phyloP scores from a whole-genome alignment of 2,113 vertebrate species.

The Ellobius talpinus region DNA sequence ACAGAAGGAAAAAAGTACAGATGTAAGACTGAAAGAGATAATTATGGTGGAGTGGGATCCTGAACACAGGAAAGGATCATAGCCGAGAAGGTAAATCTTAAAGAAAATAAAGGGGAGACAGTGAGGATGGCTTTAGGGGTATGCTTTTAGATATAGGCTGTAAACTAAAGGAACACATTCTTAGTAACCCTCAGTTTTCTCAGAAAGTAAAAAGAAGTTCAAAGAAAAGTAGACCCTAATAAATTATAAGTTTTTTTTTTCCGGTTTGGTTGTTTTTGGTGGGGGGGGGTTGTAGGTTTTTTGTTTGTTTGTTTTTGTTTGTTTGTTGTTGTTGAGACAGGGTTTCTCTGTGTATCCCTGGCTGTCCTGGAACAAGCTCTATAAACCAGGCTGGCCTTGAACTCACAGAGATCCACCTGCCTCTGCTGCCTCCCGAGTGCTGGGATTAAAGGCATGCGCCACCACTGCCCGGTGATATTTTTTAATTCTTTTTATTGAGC shows the following conservation, averaged over 20 bases:
- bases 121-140: not conserved
- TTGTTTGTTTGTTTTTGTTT: too few species aligned
- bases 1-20: not conserved
- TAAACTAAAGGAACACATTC: slow-evolving; percentile 36
- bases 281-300: too few species aligned
- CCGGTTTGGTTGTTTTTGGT: too few species aligned
- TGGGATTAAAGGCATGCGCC: too few species aligned
- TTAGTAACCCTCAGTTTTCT: slow-evolving; percentile 33
- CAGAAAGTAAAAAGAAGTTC: slow-evolving; percentile 36
- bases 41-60: not conserved
- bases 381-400: too few species aligned
- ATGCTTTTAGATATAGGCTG: not conserved
- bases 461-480: too few species aligned
- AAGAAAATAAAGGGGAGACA: not conserved
- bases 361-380: too few species aligned
- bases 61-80: not conserved
- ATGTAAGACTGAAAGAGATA: not conserved
- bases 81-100: not conserved
- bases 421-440: too few species aligned
- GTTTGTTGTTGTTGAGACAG: too few species aligned
- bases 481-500: too few species aligned
- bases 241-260: not conserved
- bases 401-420: too few species aligned
- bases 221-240: not conserved
- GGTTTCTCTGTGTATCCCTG: too few species aligned